Evolutionary conservation across 37 sponge, comb jelly and placozoan species (phyloP), one percentile per base, ranked within the genome.

Genomic region (Hexactinellida sp.): DNA sequence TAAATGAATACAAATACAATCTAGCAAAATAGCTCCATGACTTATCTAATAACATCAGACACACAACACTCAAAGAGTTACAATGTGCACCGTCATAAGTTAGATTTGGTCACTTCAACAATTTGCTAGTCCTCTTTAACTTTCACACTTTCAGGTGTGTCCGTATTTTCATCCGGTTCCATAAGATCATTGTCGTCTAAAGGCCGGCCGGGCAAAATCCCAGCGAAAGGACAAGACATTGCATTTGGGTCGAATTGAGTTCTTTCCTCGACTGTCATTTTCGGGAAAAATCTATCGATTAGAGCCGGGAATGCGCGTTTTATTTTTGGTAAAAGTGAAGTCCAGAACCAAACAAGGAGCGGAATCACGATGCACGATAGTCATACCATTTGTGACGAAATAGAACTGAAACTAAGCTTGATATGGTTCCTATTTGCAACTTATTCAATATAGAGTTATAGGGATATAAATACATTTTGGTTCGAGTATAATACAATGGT

Each of bases 321-420:
- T 25, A 63, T 32, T 28, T 63, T 63, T 3, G 76, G 76, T 7
- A 63, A 21, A 23, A 63, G 28, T 63, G 76, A 63, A 21, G 25
- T 63, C 76, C 76, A 63, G 5, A 63, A 21, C 76, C 76, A 63
- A 1, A 63, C 25, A 63, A 63, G 76, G 76, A 63, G 76, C 5
- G 76, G 76, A 63, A 63, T n/a, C 76, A 63, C 30, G 25, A 63
- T 63, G 34, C 76, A 63, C 30, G 76, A 25, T 32, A 63, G 34
- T 63, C 76, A 63, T 25, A 63, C 76, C 76, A 63, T 63, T 41
- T n/a, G n/a, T n/a, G n/a, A n/a, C n/a, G n/a, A n/a, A n/a, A n/a
- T n/a, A n/a, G n/a, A n/a, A n/a, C n/a, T n/a, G n/a, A n/a, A n/a
- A n/a, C n/a, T n/a, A n/a, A n/a, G n/a, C n/a, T n/a, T n/a, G n/a